phyloP scores from a whole-genome alignment of 2,797 vertebrate genomes.

The Alfaro cultratus region DNA sequence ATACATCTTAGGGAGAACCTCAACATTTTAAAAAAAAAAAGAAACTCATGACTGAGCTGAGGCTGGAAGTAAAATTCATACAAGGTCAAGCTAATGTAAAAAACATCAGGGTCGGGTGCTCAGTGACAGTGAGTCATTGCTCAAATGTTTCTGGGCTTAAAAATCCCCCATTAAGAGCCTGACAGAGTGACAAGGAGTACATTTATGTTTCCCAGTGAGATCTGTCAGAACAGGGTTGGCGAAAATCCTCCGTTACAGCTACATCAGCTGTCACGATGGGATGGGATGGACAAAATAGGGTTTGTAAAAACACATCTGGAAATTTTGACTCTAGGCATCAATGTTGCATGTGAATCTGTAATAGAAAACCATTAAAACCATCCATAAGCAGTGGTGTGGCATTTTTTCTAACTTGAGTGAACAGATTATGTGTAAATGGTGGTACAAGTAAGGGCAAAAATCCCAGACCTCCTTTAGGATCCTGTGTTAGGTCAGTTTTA shows the following conservation, averaged over 20 bases:
- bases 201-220: slow-evolving; percentile 75
- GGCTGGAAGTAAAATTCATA: slow-evolving; percentile 53
- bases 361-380: neutral
- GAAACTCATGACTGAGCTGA: slow-evolving; percentile 41
- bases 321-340: slow-evolving; percentile 1
- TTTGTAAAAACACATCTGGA: slow-evolving; percentile 16
- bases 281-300: slow-evolving; percentile 41
- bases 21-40: slow-evolving; percentile 33
- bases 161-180: slow-evolving; percentile 66
- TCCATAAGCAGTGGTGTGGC: neutral
- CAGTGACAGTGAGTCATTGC: slow-evolving; percentile 41
- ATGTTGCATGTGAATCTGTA: neutral
- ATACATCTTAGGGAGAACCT: slow-evolving; percentile 68
- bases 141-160: slow-evolving; percentile 60
- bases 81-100: slow-evolving; percentile 35
- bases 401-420: neutral
- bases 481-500: neutral
- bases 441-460: neutral
- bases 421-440: neutral
- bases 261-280: slow-evolving; percentile 55
- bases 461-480: neutral
- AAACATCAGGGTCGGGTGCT: slow-evolving; percentile 54
- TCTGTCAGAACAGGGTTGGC: slow-evolving; percentile 71
- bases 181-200: slow-evolving; percentile 73
- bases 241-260: slow-evolving; percentile 76